phyloP scores from a whole-genome alignment of 2,797 vertebrate genomes.

The Psittacula echo region DNA sequence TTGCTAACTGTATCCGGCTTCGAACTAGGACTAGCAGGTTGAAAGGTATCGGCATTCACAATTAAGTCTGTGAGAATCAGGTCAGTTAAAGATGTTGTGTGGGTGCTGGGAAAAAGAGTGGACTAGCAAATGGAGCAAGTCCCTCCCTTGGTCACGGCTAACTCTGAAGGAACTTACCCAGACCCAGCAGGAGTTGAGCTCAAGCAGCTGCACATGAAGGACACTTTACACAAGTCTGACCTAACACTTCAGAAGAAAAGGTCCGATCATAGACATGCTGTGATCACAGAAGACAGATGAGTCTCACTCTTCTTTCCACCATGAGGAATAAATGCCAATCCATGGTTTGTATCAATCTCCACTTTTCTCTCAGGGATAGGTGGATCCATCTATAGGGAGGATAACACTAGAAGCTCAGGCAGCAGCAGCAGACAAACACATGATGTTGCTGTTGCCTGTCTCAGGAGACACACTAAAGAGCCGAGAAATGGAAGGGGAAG shows the following conservation, averaged over 20 bases:
- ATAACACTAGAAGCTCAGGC: neutral
- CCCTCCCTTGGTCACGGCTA: neutral
- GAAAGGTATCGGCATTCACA: neutral
- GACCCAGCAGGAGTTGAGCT: neutral
- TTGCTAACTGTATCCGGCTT: neutral
- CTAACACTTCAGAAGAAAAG: neutral
- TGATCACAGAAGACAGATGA: neutral
- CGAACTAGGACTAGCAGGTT: neutral
- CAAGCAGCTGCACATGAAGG: neutral
- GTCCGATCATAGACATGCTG: rapidly evolving
- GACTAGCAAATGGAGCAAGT: neutral
- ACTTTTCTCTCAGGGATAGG: neutral
- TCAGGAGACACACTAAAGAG: neutral
- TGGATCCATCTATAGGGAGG: neutral
- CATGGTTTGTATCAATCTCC: neutral
- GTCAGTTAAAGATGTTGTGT: neutral
- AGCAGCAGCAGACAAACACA: neutral
- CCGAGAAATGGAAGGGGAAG: neutral
- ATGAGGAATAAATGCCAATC: neutral
- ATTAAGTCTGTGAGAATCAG: neutral
- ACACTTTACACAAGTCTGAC: neutral
- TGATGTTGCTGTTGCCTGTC: neutral
- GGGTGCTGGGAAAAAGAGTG: neutral
- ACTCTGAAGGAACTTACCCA: neutral
- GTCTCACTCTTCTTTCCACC: neutral